A percentile compares a stretch with the other conserved stretches of the same genome.
These are phyloP conservation scores for Pseudochromis fuscus DNA, from an alignment of 2,797 vertebrate species.

Conservation along the genomic window DNA sequence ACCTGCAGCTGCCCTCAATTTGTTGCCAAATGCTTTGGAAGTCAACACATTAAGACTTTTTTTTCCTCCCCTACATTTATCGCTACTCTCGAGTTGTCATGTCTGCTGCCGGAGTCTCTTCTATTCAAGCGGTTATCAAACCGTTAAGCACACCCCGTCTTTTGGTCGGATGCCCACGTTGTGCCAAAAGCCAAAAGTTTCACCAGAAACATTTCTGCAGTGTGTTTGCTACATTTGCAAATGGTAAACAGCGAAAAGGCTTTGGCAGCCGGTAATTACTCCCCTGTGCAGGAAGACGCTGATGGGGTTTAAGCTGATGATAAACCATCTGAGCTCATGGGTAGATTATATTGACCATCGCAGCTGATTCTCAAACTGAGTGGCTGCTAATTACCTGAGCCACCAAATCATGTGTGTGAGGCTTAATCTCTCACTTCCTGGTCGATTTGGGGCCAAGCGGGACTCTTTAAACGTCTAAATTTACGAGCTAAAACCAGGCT, in stretches of 20 bases:
- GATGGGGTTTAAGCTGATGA: constrained; percentile 16
- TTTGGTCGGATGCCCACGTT: constrained; percentile 32
- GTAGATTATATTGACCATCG: constrained; percentile 41
- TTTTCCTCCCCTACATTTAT: constrained; percentile 28
- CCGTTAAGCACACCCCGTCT: constrained; percentile 25
- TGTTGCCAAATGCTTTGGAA: constrained; percentile 48
- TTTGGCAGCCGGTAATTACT: constrained; percentile 23
- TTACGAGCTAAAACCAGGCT: constrained; percentile 2
- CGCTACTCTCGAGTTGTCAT: constrained; percentile 5
- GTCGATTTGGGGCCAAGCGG: constrained; percentile 4
- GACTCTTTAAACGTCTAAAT: constrained; percentile 28
- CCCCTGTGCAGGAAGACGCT: constrained; percentile 6
- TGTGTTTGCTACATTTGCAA: constrained; percentile 12
- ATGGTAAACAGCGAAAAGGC: constrained; percentile 30
- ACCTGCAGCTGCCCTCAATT: constrained; percentile 54
- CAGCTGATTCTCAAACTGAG: constrained; percentile 33
- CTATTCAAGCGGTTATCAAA: constrained; percentile 23
- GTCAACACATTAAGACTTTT: constrained; percentile 38
- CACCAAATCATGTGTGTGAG: constrained; percentile 30
- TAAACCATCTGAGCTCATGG: constrained; percentile 25
- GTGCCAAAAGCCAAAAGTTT: constrained; percentile 45
- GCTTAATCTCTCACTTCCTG: constrained; percentile 31
- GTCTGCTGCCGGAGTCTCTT: background rate
- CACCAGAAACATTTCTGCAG: constrained; percentile 10
- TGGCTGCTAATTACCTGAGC: constrained; percentile 53